Base-by-base conservation (phyloP, 2,888 invertebrate genomes). In the Bombylius discolor region DNA sequence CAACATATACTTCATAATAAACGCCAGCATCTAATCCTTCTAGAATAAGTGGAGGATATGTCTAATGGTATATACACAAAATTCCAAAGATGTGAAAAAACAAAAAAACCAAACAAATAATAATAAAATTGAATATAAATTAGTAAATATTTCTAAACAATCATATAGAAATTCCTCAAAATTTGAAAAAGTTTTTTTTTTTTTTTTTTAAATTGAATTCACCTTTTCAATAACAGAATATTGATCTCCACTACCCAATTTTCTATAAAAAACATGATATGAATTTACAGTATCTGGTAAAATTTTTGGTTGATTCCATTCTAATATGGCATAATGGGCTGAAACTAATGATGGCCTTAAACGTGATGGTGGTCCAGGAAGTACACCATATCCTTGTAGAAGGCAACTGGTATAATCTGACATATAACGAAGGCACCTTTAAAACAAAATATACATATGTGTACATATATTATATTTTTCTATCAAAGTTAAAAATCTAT, bases 321-420 rank as follows among this genome's bases (percentile, higher is more conserved):
- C 85, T 0, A 89, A 73, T 53, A 90, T 84, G 0, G 85, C 87
- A 71, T 85, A 89, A 68, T 82, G 84, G 0, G 83, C 81, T 63
- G 86, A 84, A 59, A 88, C 82, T 68, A 87, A 85, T 44, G 85
- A 81, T 7, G 89, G 80, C 63, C 81, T 82, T 4, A 89, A 77
- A 52, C 79, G 77, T 0, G 80, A 79, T 0, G 90, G 90, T 0
- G 84, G 78, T 36, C 86, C 84, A 0, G 90, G 86, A 2, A 90
- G 77, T 0, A 89, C 89, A 0, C 89, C 89, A 71, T 90, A 90
- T 14, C 89, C 89, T 74, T 89, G 87, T 60, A 90, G 79, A 32
- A 90, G 77, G 68, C 90, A 90, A 75, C 85, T 89, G 47, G 85
- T 84, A 74, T 88, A 89, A 47, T 86, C 84, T 7, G 79, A 79